Conservation (phyloP, 2,797 vertebrate genomes). For the Centroberyx gerrardi region DNA sequence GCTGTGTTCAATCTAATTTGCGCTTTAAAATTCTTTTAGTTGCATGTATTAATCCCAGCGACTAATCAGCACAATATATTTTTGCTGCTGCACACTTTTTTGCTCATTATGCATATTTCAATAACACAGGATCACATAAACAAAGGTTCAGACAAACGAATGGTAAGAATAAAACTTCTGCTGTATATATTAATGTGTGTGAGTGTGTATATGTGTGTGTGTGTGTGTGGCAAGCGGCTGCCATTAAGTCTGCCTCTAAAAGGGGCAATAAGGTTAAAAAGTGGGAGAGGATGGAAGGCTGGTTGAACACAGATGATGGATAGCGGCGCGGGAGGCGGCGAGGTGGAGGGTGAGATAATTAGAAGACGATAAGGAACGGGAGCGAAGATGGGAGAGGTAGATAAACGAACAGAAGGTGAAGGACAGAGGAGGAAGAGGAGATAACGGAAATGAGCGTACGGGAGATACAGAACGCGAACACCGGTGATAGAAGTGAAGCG, state of each 20-base stretch:
- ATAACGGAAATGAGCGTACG: slow-evolving; percentile 20
- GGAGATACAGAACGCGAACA: slow-evolving; percentile 4
- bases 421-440: slow-evolving; percentile 43
- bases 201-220: not conserved
- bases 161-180: slow-evolving; percentile 5
- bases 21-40: slow-evolving; percentile 39
- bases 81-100: slow-evolving; percentile 31
- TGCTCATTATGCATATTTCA: slow-evolving; percentile 52
- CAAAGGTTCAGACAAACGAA: slow-evolving; percentile 15
- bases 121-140: slow-evolving; percentile 42
- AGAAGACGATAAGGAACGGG: slow-evolving; percentile 32
- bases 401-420: slow-evolving; percentile 52
- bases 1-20: slow-evolving; percentile 31
- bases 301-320: slow-evolving; percentile 38
- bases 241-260: not conserved
- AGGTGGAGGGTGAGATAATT: slow-evolving; percentile 53
- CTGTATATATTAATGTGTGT: not conserved
- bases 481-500: slow-evolving; percentile 2
- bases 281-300: slow-evolving; percentile 5
- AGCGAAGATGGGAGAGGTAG: slow-evolving; percentile 48
- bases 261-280: slow-evolving; percentile 1
- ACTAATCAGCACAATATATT: slow-evolving; percentile 43
- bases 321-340: slow-evolving; percentile 24
- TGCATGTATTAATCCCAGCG: slow-evolving; percentile 24
- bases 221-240: not conserved